A percentile compares a stretch with the other conserved stretches of the same genome.
Evolutionary conservation across 2,888 invertebrate genomes (phyloP).

Genomic region (Mechanitis messenoides): DNA sequence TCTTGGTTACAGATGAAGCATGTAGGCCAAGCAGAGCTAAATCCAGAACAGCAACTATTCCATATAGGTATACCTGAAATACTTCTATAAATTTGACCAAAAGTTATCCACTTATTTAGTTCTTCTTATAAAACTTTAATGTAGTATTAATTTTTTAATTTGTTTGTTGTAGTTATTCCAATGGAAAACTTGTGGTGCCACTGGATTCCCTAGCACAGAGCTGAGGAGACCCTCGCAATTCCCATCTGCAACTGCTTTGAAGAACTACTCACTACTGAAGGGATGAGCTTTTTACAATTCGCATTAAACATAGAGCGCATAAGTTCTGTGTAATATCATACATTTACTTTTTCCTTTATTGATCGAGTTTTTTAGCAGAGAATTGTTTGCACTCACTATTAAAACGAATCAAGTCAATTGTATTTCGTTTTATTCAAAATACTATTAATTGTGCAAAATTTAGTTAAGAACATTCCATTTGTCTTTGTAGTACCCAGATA

Average conservation of each 20-base stretch:
- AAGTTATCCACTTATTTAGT: slow-evolving; percentile 11
- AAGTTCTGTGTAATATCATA: slow-evolving; percentile 12
- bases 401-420: slow-evolving; percentile 1
- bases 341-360: neutral
- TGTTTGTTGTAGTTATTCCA: slow-evolving; percentile 73
- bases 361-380: neutral
- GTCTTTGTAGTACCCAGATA: slow-evolving; percentile 24
- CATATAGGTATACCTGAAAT: slow-evolving; percentile 54
- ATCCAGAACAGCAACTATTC: slow-evolving; percentile 73
- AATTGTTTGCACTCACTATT: slow-evolving; percentile 1
- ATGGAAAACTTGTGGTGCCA: slow-evolving; percentile 78
- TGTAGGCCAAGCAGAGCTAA: slow-evolving; percentile 76
- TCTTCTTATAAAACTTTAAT: neutral
- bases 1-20: slow-evolving; percentile 74
- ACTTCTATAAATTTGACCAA: slow-evolving; percentile 10
- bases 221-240: slow-evolving; percentile 65
- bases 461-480: slow-evolving; percentile 39
- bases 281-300: slow-evolving; percentile 12
- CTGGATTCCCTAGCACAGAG: slow-evolving; percentile 76
- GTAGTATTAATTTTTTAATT: neutral
- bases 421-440: neutral
- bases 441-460: slow-evolving; percentile 10
- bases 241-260: slow-evolving; percentile 64
- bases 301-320: slow-evolving; percentile 16
- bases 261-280: slow-evolving; percentile 51